phyloP scores from a whole-genome alignment of 2,888 invertebrate genomes.

The Diogma glabrata region DNA sequence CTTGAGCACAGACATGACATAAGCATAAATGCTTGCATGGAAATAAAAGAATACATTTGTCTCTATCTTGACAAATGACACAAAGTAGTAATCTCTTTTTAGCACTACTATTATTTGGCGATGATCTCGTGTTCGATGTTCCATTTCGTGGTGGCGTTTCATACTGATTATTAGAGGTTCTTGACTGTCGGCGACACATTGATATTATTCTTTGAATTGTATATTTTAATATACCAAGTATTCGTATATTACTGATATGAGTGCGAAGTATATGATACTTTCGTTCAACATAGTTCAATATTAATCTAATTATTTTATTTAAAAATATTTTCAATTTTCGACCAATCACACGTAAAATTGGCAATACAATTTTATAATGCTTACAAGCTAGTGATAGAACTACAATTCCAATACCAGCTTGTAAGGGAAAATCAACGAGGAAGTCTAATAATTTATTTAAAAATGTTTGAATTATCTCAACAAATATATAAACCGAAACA shows the following conservation, averaged over 20 bases:
- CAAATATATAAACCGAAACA: neutral
- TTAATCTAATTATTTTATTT: neutral
- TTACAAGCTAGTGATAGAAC: neutral
- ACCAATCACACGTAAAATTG: neutral
- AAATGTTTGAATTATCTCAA: neutral
- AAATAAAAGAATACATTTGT: neutral
- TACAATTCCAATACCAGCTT: neutral
- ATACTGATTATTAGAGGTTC: neutral
- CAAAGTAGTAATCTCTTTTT: neutral
- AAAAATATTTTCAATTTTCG: too few species aligned
- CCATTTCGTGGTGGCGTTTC: slow-evolving; percentile 5
- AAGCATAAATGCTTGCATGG: slow-evolving; percentile 6
- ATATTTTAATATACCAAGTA: too few species aligned
- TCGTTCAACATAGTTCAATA: neutral
- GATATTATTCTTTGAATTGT: too few species aligned
- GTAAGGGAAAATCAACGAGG: neutral
- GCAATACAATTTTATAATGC: neutral
- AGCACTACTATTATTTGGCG: neutral
- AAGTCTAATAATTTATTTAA: too few species aligned
- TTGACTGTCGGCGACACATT: too few species aligned
- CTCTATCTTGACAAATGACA: slow-evolving; percentile 1
- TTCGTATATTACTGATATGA: neutral
- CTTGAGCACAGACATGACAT: neutral
- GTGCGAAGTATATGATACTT: neutral
- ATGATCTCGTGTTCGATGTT: too few species aligned